phyloP scores from a whole-genome alignment of 2,888 invertebrate species.

The Idaea straminata region DNA sequence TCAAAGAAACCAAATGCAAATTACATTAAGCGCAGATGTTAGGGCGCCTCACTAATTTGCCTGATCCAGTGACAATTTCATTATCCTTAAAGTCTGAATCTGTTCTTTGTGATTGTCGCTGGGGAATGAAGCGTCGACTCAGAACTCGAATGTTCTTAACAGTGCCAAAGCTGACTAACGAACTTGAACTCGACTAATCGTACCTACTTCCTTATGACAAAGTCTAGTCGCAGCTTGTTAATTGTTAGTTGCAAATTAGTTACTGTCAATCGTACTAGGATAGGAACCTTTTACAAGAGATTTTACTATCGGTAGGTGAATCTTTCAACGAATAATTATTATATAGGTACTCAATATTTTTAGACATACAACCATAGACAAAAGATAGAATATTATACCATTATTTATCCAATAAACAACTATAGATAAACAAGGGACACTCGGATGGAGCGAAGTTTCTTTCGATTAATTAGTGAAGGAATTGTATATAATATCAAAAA shows the following conservation, averaged over 20 bases:
- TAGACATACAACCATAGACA: too few relatives aligned
- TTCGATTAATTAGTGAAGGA: too few relatives aligned
- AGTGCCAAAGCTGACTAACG: conserved; percentile 12
- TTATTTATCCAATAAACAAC: too few relatives aligned
- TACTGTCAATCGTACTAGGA: not conserved
- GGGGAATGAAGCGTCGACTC: conserved; percentile 16
- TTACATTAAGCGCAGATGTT: conserved; percentile 39
- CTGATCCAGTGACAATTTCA: conserved; percentile 41
- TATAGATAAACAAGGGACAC: too few relatives aligned
- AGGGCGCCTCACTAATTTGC: conserved; percentile 35
- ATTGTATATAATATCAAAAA: too few relatives aligned
- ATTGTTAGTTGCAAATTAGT: conserved; percentile 1
- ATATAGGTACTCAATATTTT: too few relatives aligned
- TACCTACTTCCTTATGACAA: conserved; percentile 5
- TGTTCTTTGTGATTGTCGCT: conserved; percentile 33
- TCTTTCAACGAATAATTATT: too few relatives aligned
- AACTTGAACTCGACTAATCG: conserved; percentile 20
- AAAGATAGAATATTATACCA: not conserved
- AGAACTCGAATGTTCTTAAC: conserved; percentile 10
- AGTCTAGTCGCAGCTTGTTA: not conserved
- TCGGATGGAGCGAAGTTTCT: too few relatives aligned
- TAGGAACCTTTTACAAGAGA: not conserved
- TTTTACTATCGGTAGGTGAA: too few relatives aligned
- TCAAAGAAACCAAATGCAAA: conserved; percentile 33
- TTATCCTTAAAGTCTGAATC: conserved; percentile 31